These are phyloP conservation scores for Napeogenes inachia DNA, from an alignment of 2,888 invertebrate species.

Conservation along the genomic window DNA sequence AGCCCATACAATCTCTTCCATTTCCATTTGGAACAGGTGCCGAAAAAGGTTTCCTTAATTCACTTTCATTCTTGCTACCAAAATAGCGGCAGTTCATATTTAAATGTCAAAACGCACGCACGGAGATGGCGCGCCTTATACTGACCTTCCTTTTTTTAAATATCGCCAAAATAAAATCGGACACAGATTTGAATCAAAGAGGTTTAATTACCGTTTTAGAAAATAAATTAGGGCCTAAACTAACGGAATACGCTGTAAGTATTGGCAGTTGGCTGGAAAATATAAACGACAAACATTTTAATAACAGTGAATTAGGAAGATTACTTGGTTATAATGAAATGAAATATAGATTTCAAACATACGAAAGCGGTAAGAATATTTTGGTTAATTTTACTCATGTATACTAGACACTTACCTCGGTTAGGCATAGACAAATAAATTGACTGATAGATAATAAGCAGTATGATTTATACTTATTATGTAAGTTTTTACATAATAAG, in stretches of 20 bases:
- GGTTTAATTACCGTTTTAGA: slow-evolving; percentile 38
- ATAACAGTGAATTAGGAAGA: slow-evolving; percentile 49
- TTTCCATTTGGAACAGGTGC: slow-evolving; percentile 1
- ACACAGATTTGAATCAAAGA: slow-evolving; percentile 12
- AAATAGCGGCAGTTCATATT: slow-evolving; percentile 18
- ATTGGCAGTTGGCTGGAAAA: slow-evolving; percentile 45
- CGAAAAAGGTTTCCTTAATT: slow-evolving; percentile 8
- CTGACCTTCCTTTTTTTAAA: slow-evolving; percentile 33
- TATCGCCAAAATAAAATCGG: slow-evolving; percentile 11
- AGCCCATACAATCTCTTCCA: neutral
- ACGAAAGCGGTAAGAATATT: slow-evolving; percentile 42
- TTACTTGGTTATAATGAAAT: slow-evolving; percentile 53
- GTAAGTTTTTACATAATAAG: too few relatives aligned
- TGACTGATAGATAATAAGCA: too few relatives aligned
- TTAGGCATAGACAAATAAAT: too few relatives aligned
- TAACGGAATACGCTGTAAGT: slow-evolving; percentile 40
- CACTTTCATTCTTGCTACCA: slow-evolving; percentile 17
- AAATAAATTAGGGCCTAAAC: slow-evolving; percentile 42
- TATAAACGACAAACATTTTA: slow-evolving; percentile 56
- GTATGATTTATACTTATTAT: too few relatives aligned
- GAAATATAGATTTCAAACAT: slow-evolving; percentile 43
- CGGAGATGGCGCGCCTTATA: slow-evolving; percentile 33
- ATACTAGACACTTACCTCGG: too few relatives aligned
- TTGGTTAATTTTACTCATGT: neutral
- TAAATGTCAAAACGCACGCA: slow-evolving; percentile 26